Evolutionary conservation across 2,888 invertebrate genomes (phyloP).

Genomic region (Trichacis sp.): DNA sequence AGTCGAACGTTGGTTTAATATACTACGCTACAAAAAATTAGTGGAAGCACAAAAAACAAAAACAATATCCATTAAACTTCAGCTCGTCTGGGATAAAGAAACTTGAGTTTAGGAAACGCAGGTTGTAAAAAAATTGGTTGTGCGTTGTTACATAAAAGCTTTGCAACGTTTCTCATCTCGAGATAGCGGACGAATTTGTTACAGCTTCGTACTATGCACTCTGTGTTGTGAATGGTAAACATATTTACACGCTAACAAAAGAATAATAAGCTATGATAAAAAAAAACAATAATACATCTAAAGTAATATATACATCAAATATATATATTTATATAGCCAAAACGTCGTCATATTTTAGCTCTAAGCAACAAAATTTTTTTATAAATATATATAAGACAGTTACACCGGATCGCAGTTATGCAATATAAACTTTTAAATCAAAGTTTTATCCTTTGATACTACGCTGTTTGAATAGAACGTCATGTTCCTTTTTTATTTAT

Average conservation of each 20-base stretch:
- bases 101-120: slow-evolving; percentile 57
- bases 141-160: slow-evolving; percentile 65
- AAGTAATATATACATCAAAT: slow-evolving; percentile 51
- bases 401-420: slow-evolving; percentile 53
- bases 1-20: not conserved
- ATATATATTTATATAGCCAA: slow-evolving; percentile 68
- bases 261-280: slow-evolving; percentile 50
- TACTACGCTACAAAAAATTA: slow-evolving; percentile 2
- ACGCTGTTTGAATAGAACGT: slow-evolving; percentile 25
- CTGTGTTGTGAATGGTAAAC: slow-evolving; percentile 68
- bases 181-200: slow-evolving; percentile 49
- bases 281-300: slow-evolving; percentile 48
- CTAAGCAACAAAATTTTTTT: slow-evolving; percentile 65
- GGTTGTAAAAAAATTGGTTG: slow-evolving; percentile 68
- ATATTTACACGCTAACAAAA: slow-evolving; percentile 45
- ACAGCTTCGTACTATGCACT: slow-evolving; percentile 69
- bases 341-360: slow-evolving; percentile 67
- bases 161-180: slow-evolving; percentile 48
- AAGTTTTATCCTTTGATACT: slow-evolving; percentile 55
- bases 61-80: not conserved
- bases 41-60: slow-evolving; percentile 10
- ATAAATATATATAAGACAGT: slow-evolving; percentile 45
- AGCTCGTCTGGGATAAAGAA: slow-evolving; percentile 21
- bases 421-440: slow-evolving; percentile 56
- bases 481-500: slow-evolving; percentile 7